Evolutionary conservation across 2,888 invertebrate genomes (phyloP), one percentile per base, ranked within the genome.

Genomic region (Parnassius apollo): DNA sequence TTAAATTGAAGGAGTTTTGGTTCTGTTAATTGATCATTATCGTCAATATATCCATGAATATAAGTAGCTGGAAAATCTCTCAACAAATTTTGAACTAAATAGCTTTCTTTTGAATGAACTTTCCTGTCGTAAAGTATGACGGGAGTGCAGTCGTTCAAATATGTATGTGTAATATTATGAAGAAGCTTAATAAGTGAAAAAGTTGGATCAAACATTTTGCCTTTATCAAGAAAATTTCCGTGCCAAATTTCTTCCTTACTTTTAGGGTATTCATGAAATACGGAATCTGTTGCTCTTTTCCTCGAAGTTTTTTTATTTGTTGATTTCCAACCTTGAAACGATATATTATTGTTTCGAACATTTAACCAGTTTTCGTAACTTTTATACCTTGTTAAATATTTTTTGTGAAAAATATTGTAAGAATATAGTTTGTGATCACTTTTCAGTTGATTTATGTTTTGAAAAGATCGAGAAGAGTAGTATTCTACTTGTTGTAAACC

Each of bases 61-160:
- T 92, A 94, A 0, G 93, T 83, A 1, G 93, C 82, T 0, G 94
- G 94, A 67, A 93, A 93, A 45, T 77, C 83, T 75, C 83, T 88
- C 0, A 95, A 89, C 0, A 95, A 81, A 64, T 92, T 89, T 78
- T 94, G 92, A 68, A 95, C 77, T 11, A 95, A 74, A 50, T 92
- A 83, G 56, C 86, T 92, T 57, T 94, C 93, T 48, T 88, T 88
- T 3, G 87, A 82, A 75, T 93, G 93, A 0, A 94, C 92, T 74
- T 85, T 86, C 62, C 74, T 86, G 65, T 96, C 95, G 69, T 95
- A 95, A n/a, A 95, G 89, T 65, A 95, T 91, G 2, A 94, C 90
- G 1, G 95, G 93, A 1, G 93, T 93, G 72, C 96, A 96, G 62
- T 93, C 93, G n/a, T 80, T 83, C 42, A 95, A 78, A 80, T 95